phyloP scores from a whole-genome alignment of 1,140 invertebrate species.

The Tetramorium alpestre region DNA sequence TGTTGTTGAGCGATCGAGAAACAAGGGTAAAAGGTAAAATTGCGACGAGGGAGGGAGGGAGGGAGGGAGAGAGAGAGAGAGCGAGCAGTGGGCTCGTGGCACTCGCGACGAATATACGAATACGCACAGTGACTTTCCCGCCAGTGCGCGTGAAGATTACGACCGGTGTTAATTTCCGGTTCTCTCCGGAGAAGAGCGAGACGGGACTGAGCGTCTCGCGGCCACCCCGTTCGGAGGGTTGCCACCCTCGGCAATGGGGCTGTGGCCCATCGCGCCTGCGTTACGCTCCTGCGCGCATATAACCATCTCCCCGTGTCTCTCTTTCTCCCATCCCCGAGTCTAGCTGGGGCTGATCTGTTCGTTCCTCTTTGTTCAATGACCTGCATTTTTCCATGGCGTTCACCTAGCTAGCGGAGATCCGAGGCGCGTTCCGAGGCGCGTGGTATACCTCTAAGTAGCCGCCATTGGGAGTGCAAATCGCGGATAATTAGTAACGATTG shows the following conservation, averaged over 20 bases:
- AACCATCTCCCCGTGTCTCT: constrained; percentile 49
- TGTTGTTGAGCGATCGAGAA: not conserved
- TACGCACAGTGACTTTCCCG: constrained; percentile 67
- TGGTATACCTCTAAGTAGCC: constrained; percentile 31
- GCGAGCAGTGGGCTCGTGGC: not conserved
- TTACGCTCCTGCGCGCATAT: constrained; percentile 79
- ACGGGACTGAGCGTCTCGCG: constrained; percentile 78
- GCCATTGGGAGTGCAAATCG: constrained; percentile 21
- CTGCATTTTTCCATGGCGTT: constrained; percentile 45
- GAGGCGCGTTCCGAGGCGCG: constrained; percentile 29
- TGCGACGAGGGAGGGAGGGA: no score
- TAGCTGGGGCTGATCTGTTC: not conserved
- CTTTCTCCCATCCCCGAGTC: not conserved
- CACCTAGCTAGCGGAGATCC: constrained; percentile 31
- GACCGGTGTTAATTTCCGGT: constrained; percentile 67
- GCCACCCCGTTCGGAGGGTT: constrained; percentile 69
- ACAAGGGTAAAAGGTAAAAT: not conserved
- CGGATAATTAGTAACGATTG: constrained; percentile 44
- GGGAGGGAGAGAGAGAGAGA: not conserved
- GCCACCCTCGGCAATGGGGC: constrained; percentile 75
- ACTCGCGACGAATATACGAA: constrained; percentile 31
- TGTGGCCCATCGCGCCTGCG: constrained; percentile 78
- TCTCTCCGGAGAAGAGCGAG: constrained; percentile 75
- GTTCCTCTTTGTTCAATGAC: constrained; percentile 43
- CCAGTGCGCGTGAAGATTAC: constrained; percentile 58